Evolutionary conservation across 1,140 invertebrate genomes (phyloP).

Genomic region (Orchesella cincta): DNA sequence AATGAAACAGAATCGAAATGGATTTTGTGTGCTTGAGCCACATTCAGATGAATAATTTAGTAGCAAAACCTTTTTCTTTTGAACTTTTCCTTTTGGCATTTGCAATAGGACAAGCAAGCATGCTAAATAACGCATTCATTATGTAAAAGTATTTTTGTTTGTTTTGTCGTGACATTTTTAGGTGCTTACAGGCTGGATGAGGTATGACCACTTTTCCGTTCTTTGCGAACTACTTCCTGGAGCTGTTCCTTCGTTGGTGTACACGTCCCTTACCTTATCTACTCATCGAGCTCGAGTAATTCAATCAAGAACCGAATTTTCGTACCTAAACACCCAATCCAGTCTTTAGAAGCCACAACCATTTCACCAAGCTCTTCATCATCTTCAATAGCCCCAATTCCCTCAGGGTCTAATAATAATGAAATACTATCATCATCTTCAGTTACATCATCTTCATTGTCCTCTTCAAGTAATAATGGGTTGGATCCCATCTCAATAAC

Average conservation of each 20-base stretch:
- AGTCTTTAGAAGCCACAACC: not conserved
- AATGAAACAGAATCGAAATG: too few relatives aligned
- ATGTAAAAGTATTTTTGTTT: too few relatives aligned
- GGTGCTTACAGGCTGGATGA: conserved; percentile 51
- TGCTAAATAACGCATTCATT: too few relatives aligned
- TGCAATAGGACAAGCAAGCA: too few relatives aligned
- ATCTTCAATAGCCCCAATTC: too few relatives aligned
- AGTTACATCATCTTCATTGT: not conserved
- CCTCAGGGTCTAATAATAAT: too few relatives aligned
- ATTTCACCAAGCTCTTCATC: not conserved
- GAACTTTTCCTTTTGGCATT: too few relatives aligned
- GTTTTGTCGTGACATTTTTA: too few relatives aligned
- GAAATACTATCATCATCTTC: too few relatives aligned
- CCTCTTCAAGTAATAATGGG: not conserved
- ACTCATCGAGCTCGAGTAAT: conserved; percentile 27
- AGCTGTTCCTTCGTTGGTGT: conserved; percentile 72
- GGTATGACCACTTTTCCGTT: conserved; percentile 89
- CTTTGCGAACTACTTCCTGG: conserved; percentile 88
- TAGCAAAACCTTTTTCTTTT: not conserved
- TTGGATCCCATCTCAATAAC: not conserved
- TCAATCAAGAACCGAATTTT: conserved; percentile 42
- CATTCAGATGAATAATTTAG: too few relatives aligned
- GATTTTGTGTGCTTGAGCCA: too few relatives aligned
- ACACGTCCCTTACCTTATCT: conserved; percentile 40
- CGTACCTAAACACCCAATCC: conserved; percentile 30